Base-by-base conservation (phyloP, 2,113 vertebrate genomes). In the Antennarius striatus region DNA sequence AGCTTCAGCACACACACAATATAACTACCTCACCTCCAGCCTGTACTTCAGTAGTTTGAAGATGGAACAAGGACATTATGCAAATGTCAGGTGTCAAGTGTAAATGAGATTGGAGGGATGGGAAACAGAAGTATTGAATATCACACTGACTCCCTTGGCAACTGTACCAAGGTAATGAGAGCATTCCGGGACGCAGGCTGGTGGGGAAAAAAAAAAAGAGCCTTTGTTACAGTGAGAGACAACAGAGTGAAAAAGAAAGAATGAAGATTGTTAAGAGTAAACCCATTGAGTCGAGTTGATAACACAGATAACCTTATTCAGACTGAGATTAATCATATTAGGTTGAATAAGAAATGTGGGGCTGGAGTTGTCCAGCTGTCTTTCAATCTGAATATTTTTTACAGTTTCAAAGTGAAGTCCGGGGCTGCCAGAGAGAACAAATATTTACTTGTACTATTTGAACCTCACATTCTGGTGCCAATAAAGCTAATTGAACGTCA, bases 21-120 rank as follows among this genome's bases (percentile, higher is more conserved):
- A 4, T 32, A 77, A 63, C 57, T 57, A 22, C 62, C 63, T 71
- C 52, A 68, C 65, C 53, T 71, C 53, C 77, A 76, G 47, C 64
- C 49, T 68, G 68, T 57, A 55, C 85, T 80, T 78, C 70, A 71
- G 49, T 49, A 77, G 79, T 79, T 81, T 57, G 73, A 63, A 86
- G 86, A 90, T 68, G 80, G 78, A 81, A 84, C 57, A 61, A 70
- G 80, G 72, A 83, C 83, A 86, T 86, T 88, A 91, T 89, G 89
- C 86, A 86, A 91, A 91, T 91, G 86, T 82, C 83, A 90, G 81
- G 88, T 92, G 88, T 92, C 87, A 88, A 89, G 88, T 91, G 88
- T 83, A 86, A 89, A 90, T 90, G 82, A 90, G 88, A 88, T 90
- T 85, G 74, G 75, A 86, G 73, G 83, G 71, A 83, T 82, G 85